Evolutionary conservation across 2,888 invertebrate genomes (phyloP), one percentile per base, ranked within the genome.

Genomic region (Amaurobius ferox): DNA sequence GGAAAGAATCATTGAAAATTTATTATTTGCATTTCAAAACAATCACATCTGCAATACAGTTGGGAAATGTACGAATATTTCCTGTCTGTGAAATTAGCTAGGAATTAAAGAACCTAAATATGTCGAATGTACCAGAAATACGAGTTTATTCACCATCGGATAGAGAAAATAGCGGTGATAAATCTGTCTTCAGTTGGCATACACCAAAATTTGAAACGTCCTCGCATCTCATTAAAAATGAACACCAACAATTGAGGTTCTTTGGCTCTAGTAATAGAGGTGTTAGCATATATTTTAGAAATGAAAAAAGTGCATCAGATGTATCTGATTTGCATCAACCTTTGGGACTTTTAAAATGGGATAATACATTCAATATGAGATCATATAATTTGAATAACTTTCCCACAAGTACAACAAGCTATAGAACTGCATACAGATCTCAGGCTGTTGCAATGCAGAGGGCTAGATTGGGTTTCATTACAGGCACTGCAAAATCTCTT

Each of bases 341-440:
- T 19, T 55, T 48, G 6, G 68, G 61, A 16, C 73, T 86, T 44
- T 81, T 88, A 23, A 79, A 81, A 35, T 87, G 88, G 92, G 92
- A 93, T 90, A 93, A 93, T 90, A 93, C 94, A 0, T 94, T 94
- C 90, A 94, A 94, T 90, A 94, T 94, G 93, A 92, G 95, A 80
- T 94, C 95, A 90, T 93, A 94, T 89, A 95, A 94, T 66, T 93
- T 95, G 88, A 94, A 94, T 90, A 95, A 95, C 88, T 92, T 95
- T 89, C 91, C 91, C 7, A 89, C 89, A 30, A 90, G 89, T 44
- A 86, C 87, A 71, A 90, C 89, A 40, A 87, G 79, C 73, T 90
- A 91, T 40, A 89, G 91, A 80, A 90, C 91, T 28, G 90, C 90
- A n/a, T 91, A 91, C 88, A 89, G 92, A 64, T 90, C 91, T 7